phyloP scores from a whole-genome alignment of 2,113 vertebrate species.

The Pheucticus melanocephalus region DNA sequence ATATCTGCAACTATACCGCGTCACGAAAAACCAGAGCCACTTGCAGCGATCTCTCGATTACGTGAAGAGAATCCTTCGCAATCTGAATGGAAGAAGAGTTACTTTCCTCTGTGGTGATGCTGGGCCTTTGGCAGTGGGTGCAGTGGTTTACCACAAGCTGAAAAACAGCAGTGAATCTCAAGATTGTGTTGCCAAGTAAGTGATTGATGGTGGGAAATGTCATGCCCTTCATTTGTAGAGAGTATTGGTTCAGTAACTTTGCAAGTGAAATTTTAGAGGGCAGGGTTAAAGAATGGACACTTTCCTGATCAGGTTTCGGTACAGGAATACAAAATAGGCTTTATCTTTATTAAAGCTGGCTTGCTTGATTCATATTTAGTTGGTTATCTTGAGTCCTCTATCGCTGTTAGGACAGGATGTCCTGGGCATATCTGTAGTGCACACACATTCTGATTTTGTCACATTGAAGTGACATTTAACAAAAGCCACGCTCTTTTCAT shows the following conservation, averaged over 20 bases:
- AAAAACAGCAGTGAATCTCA: conserved; percentile 82
- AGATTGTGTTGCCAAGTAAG: conserved; percentile 89
- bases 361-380: not conserved
- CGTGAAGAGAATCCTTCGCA: conserved; percentile 89
- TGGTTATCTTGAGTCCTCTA: not conserved
- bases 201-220: not conserved
- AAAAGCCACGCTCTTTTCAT: not conserved
- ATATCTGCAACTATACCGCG: conserved; percentile 87
- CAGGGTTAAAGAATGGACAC: not conserved
- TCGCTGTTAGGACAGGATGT: not conserved
- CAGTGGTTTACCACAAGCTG: conserved; percentile 89
- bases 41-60: conserved; percentile 91
- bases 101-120: conserved; percentile 96
- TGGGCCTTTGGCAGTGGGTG: conserved; percentile 89
- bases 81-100: conserved; percentile 87
- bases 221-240: not conserved
- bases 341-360: not conserved
- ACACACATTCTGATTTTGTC: not conserved
- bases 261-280: not conserved
- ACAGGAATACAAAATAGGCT: not conserved
- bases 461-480: not conserved
- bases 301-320: not conserved
- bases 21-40: conserved; percentile 79
- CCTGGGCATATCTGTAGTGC: not conserved
- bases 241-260: not conserved